Base-by-base conservation (phyloP, 2,113 vertebrate species). In the Raja brachyura region DNA sequence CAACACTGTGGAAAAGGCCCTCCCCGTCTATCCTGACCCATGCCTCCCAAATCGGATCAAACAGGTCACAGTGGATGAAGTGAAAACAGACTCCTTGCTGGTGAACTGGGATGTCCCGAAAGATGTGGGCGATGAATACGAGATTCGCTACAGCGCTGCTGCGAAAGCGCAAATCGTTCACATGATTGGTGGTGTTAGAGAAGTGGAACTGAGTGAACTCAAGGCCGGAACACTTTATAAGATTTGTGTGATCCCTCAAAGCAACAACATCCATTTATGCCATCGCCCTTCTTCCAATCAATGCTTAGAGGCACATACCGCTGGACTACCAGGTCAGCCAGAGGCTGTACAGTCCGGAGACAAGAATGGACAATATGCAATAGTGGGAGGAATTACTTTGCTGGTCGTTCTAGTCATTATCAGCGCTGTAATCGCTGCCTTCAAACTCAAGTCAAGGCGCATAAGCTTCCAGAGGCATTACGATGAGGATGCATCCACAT, bases 401-500 rank as follows among this genome's bases (percentile, higher is more conserved):
- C 10, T 83, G 1, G 4, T 90, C 22, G 18, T 94, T 14, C 61
- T 93, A 9, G 13, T 93, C 1, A 59, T 39, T 0, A 31, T 48
- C 10, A 10, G 70, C 20, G 90, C 90, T 9, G 0, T 56, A 13
- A 74, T 93, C 18, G 56, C 61, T 10, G 81, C 68, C 3, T 90
- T 93, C 48, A 93, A 48, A 11, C n/a, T 85, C 11, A 39, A 74
- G 70, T 16, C 93, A 3, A 59, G 5, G 5, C 93, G 74, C 8
- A 79, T 93, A 56, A 28, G 48, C 4, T 95, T 94, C 75, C 94
- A 93, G 18, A 77, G 93, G 20, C 92, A 95, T 85, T 93, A 93
- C n/a, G 56, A 94, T 73, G 94, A 94, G 48, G 94, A 94, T 0
- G 33, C 11, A 0, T 48, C 56, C 0, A 22, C 28, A 13, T 54